These are phyloP conservation scores for Protomyctophum bolini DNA, from an alignment of 2,113 vertebrate species.

Conservation along the genomic window DNA sequence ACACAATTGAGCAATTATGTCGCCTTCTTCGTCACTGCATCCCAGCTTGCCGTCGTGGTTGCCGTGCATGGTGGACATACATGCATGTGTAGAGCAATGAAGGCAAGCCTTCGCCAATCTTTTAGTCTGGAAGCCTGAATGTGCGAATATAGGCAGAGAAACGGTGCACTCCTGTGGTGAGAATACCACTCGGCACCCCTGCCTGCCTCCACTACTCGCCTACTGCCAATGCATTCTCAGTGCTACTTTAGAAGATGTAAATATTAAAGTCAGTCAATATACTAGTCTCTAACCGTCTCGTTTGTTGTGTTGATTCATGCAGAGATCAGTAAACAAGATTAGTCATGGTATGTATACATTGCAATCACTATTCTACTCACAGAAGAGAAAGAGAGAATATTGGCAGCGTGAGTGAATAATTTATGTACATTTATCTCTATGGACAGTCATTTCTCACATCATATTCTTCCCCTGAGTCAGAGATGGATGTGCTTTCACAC, in stretches of 20 bases:
- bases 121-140: slow-evolving; percentile 31
- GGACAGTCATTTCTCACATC: no score
- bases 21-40: background rate
- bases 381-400: no score
- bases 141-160: slow-evolving; percentile 39
- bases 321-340: background rate
- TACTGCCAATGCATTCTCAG: slow-evolving; percentile 30
- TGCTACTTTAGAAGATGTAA: slow-evolving; percentile 56
- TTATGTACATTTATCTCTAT: no score
- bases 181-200: slow-evolving; percentile 19
- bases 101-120: slow-evolving; percentile 46
- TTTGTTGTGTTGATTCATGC: slow-evolving; percentile 30
- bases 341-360: no score
- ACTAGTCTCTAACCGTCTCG: slow-evolving; percentile 29
- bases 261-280: slow-evolving; percentile 68
- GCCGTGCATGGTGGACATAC: slow-evolving; percentile 52
- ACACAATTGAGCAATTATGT: no score
- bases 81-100: slow-evolving; percentile 28
- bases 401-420: no score
- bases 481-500: no score
- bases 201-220: slow-evolving; percentile 25
- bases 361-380: no score
- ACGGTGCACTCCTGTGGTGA: slow-evolving; percentile 38
- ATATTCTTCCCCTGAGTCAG: no score
- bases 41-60: slow-evolving; percentile 42